Evolutionary conservation across 2,888 invertebrate genomes (phyloP), one percentile per base, ranked within the genome.

Genomic region (Hydroisotoma schaefferi): DNA sequence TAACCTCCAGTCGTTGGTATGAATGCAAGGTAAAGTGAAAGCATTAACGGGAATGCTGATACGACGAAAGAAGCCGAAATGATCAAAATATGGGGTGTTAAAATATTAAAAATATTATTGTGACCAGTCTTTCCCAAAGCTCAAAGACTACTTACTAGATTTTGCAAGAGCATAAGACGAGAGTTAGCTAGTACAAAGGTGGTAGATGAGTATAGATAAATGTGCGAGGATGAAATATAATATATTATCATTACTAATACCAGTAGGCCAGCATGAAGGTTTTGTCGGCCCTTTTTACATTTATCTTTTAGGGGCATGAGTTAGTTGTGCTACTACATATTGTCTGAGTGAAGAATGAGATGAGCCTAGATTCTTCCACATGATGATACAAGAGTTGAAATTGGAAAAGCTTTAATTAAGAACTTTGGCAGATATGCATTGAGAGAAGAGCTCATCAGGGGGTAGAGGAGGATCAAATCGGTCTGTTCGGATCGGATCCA

Each of bases 351-450:
- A 37, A 48, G 27, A 54, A 28, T 55, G 59, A 47, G 59, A 59
- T 55, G 55, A 55, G 54, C 49, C 38, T 29, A 47, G 49, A 59
- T 53, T 61, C 59, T 61, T 60, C 61, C 51, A 58, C 53, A 57
- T 51, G 44, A 57, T 47, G 48, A 47, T 47, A 59, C 56, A 55
- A 61, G n/a, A n/a, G 51, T 59, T 63, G 66, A 70, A 67, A 67
- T 70, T 66, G 65, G 66, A 61, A 70, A 67, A 68, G 66, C 70
- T 68, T 70, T 70, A 70, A 70, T 70, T 70, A 70, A 70, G 68
- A 70, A 68, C 66, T 67, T 69, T 66, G 68, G 68, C 66, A 68
- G 69, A 65, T 66, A 66, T 63, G 65, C 67, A 67, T 67, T 67
- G 67, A 63, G 63, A n/a, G n/a, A n/a, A n/a, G n/a, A 61, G 64